Base-by-base conservation (phyloP, 92 coral and sea anemone genomes). In the Epizoanthus scotinus region DNA sequence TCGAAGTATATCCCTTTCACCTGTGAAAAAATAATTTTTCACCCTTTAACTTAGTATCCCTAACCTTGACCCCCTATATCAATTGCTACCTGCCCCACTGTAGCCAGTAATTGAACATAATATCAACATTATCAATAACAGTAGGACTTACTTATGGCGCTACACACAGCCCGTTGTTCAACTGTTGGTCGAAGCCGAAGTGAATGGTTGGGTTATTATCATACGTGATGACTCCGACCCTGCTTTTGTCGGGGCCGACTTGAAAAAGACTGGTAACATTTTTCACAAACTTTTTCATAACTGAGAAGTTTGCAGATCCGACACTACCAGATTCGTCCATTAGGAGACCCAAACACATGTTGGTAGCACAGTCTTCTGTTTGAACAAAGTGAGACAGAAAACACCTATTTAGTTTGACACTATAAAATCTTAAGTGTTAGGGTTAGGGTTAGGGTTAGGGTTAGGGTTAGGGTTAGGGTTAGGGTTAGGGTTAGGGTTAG, bases 301-400 rank as follows among this genome's bases (percentile, higher is more conserved):
- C 20, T 10, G 19, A 20, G 57, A 70, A 47, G 75, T 47, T 70
- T 12, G 57, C 10, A 9, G 34, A 8, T 0, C 59, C 22, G 15
- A 70, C 75, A 44, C 75, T 70, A 6, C 73, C 73, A 42, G 73
- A 68, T 21, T 68, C 73, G 7, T 68, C 73, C 56, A 68, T 0
- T 9, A 68, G 6, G 47, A 68, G 42, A 15, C 57, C 73, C n/a
- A 68, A 17, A 68, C 73, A 68, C 3, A 68, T 17, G 13, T 68
- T 68, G 25, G 28, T 18, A 7, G 55, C 73, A 19, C 73, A 68
- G 15, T 68, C 18, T 40, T 29, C 73, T 68, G 73, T 40, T 36
- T 34, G 40, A 34, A 34, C 40, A 34, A 34, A 34, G 40, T 34
- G 3, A 34, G 3, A 6, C 3, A 6, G 40, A 34, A 34, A 34